A percentile compares a stretch with the other conserved stretches of the same genome.
Conservation (phyloP, 2,888 invertebrate species). For the Artemia sp. region DNA sequence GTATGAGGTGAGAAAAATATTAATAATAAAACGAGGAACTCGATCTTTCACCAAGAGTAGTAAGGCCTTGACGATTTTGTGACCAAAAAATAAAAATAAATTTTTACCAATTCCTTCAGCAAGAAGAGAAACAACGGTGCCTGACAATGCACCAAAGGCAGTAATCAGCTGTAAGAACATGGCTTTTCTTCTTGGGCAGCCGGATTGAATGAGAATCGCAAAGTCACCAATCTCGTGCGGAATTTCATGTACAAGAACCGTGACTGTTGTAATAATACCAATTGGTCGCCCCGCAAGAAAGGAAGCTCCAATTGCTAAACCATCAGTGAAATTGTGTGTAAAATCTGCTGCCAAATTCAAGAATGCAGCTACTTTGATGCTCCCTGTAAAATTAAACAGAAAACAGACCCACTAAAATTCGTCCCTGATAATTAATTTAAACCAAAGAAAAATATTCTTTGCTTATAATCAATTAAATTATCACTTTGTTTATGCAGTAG, state of each 20-base stretch:
- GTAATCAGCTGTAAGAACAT: conserved; percentile 86
- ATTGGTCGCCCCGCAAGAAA: conserved; percentile 75
- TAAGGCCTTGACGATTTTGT: too few species aligned
- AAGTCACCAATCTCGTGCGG: conserved; percentile 99
- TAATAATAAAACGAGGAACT: too few species aligned
- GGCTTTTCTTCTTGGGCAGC: conserved; percentile 81
- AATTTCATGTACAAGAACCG: conserved; percentile 88
- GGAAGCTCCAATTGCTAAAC: conserved; percentile 94
- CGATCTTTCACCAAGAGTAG: too few species aligned
- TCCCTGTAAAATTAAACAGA: conserved; percentile 27
- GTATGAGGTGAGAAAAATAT: too few species aligned
- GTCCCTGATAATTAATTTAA: not conserved
- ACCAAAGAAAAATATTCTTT: not conserved
- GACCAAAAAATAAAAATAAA: too few species aligned
- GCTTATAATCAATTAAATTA: too few species aligned
- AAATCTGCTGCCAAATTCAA: conserved; percentile 95
- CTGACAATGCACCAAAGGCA: conserved; percentile 82
- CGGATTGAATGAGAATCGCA: conserved; percentile 93
- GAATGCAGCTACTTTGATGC: conserved; percentile 73
- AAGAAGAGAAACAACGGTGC: conserved; percentile 70
- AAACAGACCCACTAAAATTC: not conserved
- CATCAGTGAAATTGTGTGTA: conserved; percentile 97
- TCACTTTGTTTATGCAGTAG: too few species aligned
- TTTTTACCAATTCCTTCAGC: conserved; percentile 46
- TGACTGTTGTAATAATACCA: conserved; percentile 78